A percentile compares a stretch with the other conserved stretches of the same genome.
phyloP scores from a whole-genome alignment of 2,888 invertebrate genomes.

The Myopa testacea region DNA sequence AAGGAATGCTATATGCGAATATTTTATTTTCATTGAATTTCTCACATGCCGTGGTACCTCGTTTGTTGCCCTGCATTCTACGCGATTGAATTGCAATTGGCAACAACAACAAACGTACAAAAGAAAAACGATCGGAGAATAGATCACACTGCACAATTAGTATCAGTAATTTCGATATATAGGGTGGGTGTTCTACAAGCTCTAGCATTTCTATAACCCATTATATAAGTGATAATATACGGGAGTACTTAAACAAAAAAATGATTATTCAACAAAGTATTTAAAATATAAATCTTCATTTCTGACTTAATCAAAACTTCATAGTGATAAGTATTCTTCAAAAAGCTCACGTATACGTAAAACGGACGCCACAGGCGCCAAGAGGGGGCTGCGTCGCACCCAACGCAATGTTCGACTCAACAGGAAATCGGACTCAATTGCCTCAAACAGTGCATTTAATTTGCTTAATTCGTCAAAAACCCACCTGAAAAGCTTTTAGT shows the following conservation, averaged over 20 bases:
- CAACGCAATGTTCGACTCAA: neutral
- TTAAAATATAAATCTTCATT: too few species aligned
- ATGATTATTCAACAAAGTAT: too few species aligned
- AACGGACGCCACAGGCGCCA: neutral
- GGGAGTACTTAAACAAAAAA: neutral
- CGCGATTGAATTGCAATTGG: constrained; percentile 33
- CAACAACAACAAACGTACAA: constrained; percentile 20
- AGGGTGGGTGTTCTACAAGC: too few species aligned
- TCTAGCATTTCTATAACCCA: too few species aligned
- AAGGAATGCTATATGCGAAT: neutral
- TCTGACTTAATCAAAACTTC: too few species aligned
- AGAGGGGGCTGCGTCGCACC: neutral
- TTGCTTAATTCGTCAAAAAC: neutral
- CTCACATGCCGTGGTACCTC: neutral
- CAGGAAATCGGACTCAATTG: neutral
- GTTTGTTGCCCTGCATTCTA: neutral
- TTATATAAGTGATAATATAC: too few species aligned
- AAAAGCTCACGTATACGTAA: too few species aligned
- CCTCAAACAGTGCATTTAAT: neutral
- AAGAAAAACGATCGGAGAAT: neutral
- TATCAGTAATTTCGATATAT: neutral
- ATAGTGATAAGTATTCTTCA: too few species aligned
- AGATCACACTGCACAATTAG: neutral
- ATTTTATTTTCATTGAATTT: neutral
- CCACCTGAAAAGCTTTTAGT: too few species aligned